Evolutionary conservation across 2,888 invertebrate species (phyloP).

Genomic region (Sclerodermus sp.): DNA sequence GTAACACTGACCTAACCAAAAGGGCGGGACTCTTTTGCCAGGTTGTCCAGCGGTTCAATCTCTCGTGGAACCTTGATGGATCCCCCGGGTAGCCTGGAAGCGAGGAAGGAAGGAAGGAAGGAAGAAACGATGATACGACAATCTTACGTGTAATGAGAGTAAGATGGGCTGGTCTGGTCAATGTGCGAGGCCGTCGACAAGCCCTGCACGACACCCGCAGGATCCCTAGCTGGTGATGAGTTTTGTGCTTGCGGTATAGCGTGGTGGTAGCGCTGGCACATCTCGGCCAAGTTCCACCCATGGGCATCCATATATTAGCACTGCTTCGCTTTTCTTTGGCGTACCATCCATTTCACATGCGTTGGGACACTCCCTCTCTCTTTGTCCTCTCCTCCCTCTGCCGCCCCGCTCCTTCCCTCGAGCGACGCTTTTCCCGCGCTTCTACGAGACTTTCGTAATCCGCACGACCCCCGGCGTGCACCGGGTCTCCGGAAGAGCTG

Average conservation of each 20-base stretch:
- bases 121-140: slow-evolving; percentile 22
- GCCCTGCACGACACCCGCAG: slow-evolving; percentile 46
- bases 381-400: slow-evolving; percentile 12
- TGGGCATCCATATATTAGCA: slow-evolving; percentile 58
- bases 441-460: slow-evolving; percentile 2
- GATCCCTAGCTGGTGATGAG: slow-evolving; percentile 54
- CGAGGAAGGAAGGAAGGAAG: too few species aligned
- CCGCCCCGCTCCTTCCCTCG: slow-evolving; percentile 2
- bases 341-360: slow-evolving; percentile 55
- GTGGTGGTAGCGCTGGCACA: slow-evolving; percentile 58
- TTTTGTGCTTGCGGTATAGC: slow-evolving; percentile 51
- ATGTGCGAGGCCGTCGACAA: slow-evolving; percentile 49
- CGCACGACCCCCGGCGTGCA: too few species aligned
- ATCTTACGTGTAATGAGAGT: slow-evolving; percentile 56
- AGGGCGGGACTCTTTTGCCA: too few species aligned
- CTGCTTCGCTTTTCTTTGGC: slow-evolving; percentile 51
- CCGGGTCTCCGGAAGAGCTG: too few species aligned
- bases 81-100: too few species aligned
- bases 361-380: slow-evolving; percentile 32
- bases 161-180: slow-evolving; percentile 53
- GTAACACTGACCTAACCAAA: too few species aligned
- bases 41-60: too few species aligned
- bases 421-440: slow-evolving; percentile 8
- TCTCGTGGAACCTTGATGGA: too few species aligned
- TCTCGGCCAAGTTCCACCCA: slow-evolving; percentile 59